Evolutionary conservation across 2,797 vertebrate species (phyloP).

Genomic region (Cossypha heuglini): DNA sequence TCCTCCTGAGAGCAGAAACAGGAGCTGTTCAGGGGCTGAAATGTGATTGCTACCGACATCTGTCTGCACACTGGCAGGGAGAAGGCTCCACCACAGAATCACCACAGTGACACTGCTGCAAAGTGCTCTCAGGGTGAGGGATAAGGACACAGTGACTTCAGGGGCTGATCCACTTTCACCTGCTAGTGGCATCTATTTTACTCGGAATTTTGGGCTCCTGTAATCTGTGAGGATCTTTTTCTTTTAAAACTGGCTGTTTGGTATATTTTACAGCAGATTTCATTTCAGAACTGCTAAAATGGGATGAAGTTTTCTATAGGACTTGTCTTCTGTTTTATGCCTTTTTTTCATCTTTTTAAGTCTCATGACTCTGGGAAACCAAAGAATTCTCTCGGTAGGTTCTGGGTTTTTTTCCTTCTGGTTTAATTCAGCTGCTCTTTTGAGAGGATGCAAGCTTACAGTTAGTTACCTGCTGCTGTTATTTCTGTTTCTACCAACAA

Average conservation of each 20-base stretch:
- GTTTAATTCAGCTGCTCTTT: neutral
- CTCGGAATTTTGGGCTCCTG: rapidly evolving
- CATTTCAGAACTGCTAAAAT: neutral
- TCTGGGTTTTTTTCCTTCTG: neutral
- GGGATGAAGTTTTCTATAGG: neutral
- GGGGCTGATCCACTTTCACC: neutral
- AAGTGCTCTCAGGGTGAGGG: neutral
- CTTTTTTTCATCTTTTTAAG: neutral
- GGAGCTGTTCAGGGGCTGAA: neutral
- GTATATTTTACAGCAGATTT: neutral
- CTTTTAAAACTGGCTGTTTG: neutral
- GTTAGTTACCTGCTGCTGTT: neutral
- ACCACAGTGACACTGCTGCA: neutral
- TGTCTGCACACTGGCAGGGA: neutral
- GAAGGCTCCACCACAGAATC: neutral
- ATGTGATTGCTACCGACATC: neutral
- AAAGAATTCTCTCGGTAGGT: neutral
- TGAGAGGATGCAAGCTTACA: neutral
- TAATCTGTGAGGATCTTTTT: neutral
- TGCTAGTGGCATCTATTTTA: rapidly evolving
- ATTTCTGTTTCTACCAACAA: neutral
- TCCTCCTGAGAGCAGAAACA: neutral
- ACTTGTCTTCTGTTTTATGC: neutral
- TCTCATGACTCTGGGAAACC: neutral
- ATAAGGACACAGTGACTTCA: neutral